phyloP scores from a whole-genome alignment of 2,888 invertebrate species.

The Eupithecia subfuscata region DNA sequence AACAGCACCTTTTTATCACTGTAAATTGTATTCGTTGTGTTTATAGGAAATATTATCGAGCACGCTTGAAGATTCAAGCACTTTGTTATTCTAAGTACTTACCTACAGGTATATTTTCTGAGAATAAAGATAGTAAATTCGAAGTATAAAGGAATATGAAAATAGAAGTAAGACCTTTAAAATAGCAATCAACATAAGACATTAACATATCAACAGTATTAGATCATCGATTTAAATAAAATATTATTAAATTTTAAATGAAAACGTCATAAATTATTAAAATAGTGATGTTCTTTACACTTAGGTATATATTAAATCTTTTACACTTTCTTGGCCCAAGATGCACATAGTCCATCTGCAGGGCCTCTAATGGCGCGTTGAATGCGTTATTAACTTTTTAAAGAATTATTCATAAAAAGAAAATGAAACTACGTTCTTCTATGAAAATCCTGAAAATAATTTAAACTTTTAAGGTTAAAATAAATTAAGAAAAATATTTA shows the following conservation, averaged over 20 bases:
- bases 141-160: background rate
- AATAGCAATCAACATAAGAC: background rate
- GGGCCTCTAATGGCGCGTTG: background rate
- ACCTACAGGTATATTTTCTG: background rate
- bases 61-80: background rate
- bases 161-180: background rate
- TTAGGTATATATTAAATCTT: background rate
- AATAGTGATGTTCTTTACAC: background rate
- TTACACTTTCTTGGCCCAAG: background rate
- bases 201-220: background rate
- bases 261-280: background rate
- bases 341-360: no score
- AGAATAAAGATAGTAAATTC: constrained; percentile 2
- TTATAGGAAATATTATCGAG: constrained; percentile 15
- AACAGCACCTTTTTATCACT: constrained; percentile 77
- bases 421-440: background rate
- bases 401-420: background rate
- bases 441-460: background rate
- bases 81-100: background rate
- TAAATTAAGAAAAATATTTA: constrained; percentile 3
- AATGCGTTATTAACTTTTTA: background rate
- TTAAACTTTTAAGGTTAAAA: background rate
- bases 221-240: background rate
- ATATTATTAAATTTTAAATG: background rate
- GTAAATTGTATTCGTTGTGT: constrained; percentile 65